A percentile compares a stretch with the other conserved stretches of the same genome.
Evolutionary conservation across 2,797 vertebrate genomes (phyloP).

Genomic region (Luscinia luscinia): DNA sequence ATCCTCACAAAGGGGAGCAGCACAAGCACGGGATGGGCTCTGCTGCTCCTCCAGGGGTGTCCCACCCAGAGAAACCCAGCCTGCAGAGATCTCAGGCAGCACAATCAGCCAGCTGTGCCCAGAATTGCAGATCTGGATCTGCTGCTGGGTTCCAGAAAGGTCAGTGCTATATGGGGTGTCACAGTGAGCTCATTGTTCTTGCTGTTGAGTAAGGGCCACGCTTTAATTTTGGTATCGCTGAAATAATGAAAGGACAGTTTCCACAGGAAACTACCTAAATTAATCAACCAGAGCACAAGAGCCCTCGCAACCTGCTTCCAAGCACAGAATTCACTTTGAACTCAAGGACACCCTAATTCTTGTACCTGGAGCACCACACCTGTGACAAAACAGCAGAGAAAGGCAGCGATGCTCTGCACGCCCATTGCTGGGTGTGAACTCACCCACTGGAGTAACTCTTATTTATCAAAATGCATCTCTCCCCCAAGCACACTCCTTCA

Average conservation of each 20-base stretch:
- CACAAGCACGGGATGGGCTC: background rate
- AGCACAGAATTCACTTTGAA: background rate
- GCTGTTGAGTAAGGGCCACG: accelerated
- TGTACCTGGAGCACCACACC: background rate
- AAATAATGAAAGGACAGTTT: background rate
- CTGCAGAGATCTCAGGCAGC: background rate
- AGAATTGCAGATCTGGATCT: background rate
- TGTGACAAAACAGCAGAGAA: background rate
- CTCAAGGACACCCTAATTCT: background rate
- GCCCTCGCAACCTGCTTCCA: background rate
- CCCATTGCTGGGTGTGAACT: background rate
- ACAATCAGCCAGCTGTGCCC: background rate
- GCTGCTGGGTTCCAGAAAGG: background rate
- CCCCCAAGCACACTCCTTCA: background rate
- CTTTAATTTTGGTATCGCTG: background rate
- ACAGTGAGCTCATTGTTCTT: conserved; percentile 20
- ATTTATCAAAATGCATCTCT: background rate
- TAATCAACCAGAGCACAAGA: conserved; percentile 33
- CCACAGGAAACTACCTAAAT: background rate
- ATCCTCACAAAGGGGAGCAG: background rate
- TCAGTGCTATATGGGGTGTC: background rate
- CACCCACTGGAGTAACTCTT: background rate
- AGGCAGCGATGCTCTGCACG: background rate
- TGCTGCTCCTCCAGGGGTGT: background rate
- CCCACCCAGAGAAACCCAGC: background rate